Conservation (phyloP, 2,888 invertebrate genomes). For the Agonopterix subpropinquella region DNA sequence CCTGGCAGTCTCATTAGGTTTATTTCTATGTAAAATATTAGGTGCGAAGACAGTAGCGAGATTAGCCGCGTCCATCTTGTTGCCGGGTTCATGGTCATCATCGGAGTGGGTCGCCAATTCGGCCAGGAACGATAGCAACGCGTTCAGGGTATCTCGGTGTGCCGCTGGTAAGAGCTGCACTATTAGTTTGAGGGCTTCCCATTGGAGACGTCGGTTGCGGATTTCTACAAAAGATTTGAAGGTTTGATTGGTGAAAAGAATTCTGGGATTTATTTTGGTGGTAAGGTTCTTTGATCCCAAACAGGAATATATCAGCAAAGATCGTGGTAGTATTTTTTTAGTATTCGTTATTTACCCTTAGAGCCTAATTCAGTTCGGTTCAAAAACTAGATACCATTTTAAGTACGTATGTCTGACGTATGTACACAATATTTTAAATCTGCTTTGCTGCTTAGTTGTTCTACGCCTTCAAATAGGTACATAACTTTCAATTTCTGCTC, state of each 20-base stretch:
- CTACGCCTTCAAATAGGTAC: too few species aligned
- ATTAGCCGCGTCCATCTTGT: conserved; percentile 96
- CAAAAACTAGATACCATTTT: too few species aligned
- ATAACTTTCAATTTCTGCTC: too few species aligned
- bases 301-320: too few species aligned
- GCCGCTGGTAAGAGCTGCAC: conserved; percentile 90
- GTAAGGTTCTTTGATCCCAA: too few species aligned
- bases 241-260: neutral
- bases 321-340: too few species aligned
- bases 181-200: conserved; percentile 89
- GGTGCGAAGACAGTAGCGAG: conserved; percentile 96
- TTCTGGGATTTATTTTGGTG: too few species aligned
- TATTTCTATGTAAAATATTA: conserved; percentile 89
- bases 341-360: too few species aligned
- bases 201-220: conserved; percentile 86
- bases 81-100: conserved; percentile 82
- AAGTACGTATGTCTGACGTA: too few species aligned
- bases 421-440: too few species aligned
- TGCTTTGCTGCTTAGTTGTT: too few species aligned
- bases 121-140: conserved; percentile 87
- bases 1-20: conserved; percentile 74
- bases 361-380: too few species aligned
- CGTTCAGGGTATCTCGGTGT: conserved; percentile 92
- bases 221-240: conserved; percentile 76
- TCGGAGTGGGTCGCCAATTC: conserved; percentile 83